These are phyloP conservation scores for Alces alces DNA, from an alignment of 2,113 vertebrate genomes.

Conservation along the genomic window DNA sequence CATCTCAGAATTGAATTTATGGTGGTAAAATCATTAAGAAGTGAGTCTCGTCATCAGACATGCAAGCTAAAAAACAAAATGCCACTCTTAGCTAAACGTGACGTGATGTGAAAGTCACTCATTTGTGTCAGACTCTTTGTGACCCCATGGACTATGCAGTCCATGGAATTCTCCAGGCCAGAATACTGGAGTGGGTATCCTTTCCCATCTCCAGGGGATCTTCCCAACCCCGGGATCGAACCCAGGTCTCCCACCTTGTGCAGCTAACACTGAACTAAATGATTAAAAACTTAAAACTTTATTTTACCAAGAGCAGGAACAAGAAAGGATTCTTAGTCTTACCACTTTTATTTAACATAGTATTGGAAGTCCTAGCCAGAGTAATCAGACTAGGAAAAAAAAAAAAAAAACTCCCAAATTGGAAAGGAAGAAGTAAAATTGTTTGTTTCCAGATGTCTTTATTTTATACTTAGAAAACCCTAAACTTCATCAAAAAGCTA, in stretches of 20 bases:
- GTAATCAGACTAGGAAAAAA: neutral
- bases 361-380: neutral
- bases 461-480: neutral
- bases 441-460: neutral
- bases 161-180: neutral
- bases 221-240: neutral
- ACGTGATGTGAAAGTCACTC: accelerated
- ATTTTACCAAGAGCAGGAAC: neutral
- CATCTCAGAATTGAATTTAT: neutral
- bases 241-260: neutral
- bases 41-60: neutral
- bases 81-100: neutral
- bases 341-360: neutral
- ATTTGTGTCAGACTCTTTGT: neutral
- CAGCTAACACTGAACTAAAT: neutral
- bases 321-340: neutral
- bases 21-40: neutral
- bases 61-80: neutral
- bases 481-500: neutral
- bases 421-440: neutral
- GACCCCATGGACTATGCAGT: neutral
- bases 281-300: neutral
- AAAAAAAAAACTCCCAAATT: neutral
- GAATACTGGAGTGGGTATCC: neutral
- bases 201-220: neutral